phyloP scores from a whole-genome alignment of 2,797 vertebrate species.

The Cryptoblepharus egeriae region DNA sequence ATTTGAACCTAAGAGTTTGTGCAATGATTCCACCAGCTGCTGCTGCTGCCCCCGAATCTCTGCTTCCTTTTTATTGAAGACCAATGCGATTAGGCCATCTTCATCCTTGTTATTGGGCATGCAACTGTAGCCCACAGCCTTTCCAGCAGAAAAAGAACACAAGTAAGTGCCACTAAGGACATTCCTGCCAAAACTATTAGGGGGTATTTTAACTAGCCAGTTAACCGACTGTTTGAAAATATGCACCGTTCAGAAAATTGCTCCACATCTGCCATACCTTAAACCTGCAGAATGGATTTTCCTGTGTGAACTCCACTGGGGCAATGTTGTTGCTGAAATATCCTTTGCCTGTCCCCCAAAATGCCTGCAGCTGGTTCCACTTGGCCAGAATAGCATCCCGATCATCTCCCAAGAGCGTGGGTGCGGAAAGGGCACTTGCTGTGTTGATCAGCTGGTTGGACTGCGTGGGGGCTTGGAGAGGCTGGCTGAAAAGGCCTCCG shows the following conservation, averaged over 20 bases:
- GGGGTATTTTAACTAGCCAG: background rate
- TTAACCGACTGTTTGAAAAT: background rate
- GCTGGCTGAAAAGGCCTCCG: constrained; percentile 88
- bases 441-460: constrained; percentile 93
- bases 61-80: constrained; percentile 91
- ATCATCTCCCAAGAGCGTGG: constrained; percentile 92
- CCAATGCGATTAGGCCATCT: constrained; percentile 91
- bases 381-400: constrained; percentile 95
- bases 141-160: background rate
- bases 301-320: constrained; percentile 93
- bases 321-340: constrained; percentile 92
- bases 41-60: constrained; percentile 93
- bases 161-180: background rate
- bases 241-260: background rate
- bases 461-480: constrained; percentile 84
- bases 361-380: constrained; percentile 98
- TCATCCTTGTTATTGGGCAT: constrained; percentile 93
- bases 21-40: constrained; percentile 92
- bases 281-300: constrained; percentile 97
- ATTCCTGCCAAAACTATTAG: accelerated
- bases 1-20: constrained; percentile 91
- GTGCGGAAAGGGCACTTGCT: constrained; percentile 94
- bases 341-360: constrained; percentile 97
- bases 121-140: constrained; percentile 94
- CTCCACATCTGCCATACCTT: constrained; percentile 82